A percentile compares a stretch with the other conserved stretches of the same genome.
Conservation (phyloP, 2,113 vertebrate genomes). For the Pelmatolapia mariae region DNA sequence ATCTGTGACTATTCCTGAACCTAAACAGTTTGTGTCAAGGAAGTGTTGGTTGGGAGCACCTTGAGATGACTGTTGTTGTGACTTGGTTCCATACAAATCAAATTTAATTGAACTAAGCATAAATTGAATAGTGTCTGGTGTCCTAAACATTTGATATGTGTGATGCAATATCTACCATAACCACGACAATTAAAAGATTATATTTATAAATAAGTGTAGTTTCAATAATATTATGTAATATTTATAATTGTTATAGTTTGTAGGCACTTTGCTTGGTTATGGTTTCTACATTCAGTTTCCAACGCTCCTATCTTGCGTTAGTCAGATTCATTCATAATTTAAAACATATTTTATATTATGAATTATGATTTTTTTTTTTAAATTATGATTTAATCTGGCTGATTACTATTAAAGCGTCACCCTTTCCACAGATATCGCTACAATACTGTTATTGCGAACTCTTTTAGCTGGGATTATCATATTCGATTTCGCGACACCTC, state of each 20-base stretch:
- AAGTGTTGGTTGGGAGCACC: neutral
- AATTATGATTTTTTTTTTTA: neutral
- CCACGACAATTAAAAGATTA: neutral
- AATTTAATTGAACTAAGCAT: neutral
- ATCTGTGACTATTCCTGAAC: neutral
- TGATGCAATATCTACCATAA: neutral
- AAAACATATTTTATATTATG: neutral
- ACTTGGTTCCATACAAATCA: neutral
- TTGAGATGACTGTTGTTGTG: neutral
- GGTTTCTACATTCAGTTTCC: neutral
- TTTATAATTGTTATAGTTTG: neutral
- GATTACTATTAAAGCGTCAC: neutral
- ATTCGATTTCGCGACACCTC: neutral
- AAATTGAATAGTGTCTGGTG: neutral
- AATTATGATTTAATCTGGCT: neutral
- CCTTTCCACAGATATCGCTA: neutral
- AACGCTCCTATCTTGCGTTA: neutral
- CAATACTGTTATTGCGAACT: neutral
- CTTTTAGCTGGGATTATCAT: neutral
- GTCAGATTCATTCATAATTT: neutral
- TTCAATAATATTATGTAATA: neutral
- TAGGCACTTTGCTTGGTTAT: neutral
- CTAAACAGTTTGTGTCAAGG: neutral
- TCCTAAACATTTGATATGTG: neutral
- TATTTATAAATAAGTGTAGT: neutral